Evolutionary conservation across 2,888 invertebrate species (phyloP).

Genomic region (Pocota personata): DNA sequence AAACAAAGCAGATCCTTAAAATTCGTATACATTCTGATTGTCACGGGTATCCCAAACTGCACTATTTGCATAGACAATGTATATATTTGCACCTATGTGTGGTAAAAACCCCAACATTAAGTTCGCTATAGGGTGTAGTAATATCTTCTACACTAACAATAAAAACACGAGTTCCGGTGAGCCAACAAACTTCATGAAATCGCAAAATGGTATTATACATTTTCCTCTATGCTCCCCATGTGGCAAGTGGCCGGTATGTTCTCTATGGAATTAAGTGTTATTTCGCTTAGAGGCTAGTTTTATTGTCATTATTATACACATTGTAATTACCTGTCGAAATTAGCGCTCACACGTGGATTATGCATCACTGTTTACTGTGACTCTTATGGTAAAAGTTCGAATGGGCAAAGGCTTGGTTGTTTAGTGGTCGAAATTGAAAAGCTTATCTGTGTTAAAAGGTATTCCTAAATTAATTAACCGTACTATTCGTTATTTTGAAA

Average conservation of each 20-base stretch:
- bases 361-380: background rate
- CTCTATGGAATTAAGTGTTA: background rate
- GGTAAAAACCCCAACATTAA: background rate
- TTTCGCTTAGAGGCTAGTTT: background rate
- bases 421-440: background rate
- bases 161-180: constrained; percentile 1
- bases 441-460: background rate
- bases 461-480: background rate
- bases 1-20: too few species aligned
- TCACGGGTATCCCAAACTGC: too few species aligned
- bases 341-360: background rate
- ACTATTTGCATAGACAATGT: too few species aligned
- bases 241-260: background rate
- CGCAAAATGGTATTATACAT: background rate
- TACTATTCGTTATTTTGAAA: too few species aligned
- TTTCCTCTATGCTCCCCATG: background rate
- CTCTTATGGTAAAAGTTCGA: background rate
- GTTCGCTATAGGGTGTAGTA: background rate
- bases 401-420: background rate
- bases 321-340: constrained; percentile 18
- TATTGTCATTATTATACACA: background rate
- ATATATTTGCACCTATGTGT: background rate
- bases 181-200: constrained; percentile 21
- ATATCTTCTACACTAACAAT: background rate
- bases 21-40: too few species aligned